Conservation (phyloP, 2,888 invertebrate species). For the Cepaea hortensis region DNA sequence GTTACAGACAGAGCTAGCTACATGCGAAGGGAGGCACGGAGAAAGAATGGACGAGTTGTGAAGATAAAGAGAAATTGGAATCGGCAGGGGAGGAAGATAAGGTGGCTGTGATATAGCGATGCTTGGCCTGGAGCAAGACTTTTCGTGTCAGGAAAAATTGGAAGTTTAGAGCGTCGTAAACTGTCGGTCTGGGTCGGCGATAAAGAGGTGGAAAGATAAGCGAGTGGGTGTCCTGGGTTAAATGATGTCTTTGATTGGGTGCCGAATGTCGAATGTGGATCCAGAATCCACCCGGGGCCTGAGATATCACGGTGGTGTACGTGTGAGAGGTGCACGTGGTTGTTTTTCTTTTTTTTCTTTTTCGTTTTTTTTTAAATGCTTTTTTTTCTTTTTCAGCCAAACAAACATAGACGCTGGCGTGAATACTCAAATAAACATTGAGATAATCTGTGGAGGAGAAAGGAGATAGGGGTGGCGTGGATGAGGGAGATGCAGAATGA, state of each 20-base stretch:
- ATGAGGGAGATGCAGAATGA: background rate
- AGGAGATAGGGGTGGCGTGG: slow-evolving; percentile 5
- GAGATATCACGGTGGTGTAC: background rate
- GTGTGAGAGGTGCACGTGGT: background rate
- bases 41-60: background rate
- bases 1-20: slow-evolving; percentile 24
- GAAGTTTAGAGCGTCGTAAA: slow-evolving; percentile 43
- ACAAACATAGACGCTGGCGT: background rate
- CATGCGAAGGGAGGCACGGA: slow-evolving; percentile 33
- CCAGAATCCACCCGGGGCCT: background rate
- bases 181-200: slow-evolving; percentile 19
- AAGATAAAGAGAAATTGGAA: slow-evolving; percentile 42
- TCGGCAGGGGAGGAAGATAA: slow-evolving; percentile 41
- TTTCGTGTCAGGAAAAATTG: slow-evolving; percentile 39
- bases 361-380: too few species aligned
- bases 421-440: background rate
- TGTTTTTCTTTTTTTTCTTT: background rate
- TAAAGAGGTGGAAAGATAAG: slow-evolving; percentile 26
- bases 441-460: background rate
- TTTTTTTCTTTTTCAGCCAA: too few species aligned
- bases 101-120: slow-evolving; percentile 13
- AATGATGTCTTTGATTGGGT: slow-evolving; percentile 37
- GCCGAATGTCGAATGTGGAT: slow-evolving; percentile 3
- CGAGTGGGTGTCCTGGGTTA: slow-evolving; percentile 7
- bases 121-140: slow-evolving; percentile 9